Percentiles rank a stretch among this genome's conserved stretches.
phyloP scores from a whole-genome alignment of 2,888 invertebrate genomes.

The Dioctria rufipes region DNA sequence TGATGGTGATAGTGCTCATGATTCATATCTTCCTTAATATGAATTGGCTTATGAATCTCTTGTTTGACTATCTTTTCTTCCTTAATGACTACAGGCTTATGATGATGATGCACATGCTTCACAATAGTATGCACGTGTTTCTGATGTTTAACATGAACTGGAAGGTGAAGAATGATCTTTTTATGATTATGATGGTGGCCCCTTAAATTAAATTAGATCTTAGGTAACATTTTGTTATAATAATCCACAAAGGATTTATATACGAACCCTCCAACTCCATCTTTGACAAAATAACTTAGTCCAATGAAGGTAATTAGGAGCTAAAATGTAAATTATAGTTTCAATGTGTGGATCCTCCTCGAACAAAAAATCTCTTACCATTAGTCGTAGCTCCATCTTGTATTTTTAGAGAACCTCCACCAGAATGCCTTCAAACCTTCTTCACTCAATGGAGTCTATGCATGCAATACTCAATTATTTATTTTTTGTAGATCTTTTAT shows the following conservation, averaged over 20 bases:
- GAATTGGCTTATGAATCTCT: conserved; percentile 67
- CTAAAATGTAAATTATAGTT: conserved; percentile 19
- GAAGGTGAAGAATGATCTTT: conserved; percentile 70
- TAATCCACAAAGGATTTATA: background rate
- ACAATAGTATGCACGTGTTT: conserved; percentile 70
- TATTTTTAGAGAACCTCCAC: background rate
- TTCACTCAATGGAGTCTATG: conserved; percentile 32
- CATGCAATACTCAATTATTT: conserved; percentile 33
- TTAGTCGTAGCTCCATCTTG: conserved; percentile 43
- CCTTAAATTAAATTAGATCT: conserved; percentile 22
- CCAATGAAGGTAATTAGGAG: conserved; percentile 22
- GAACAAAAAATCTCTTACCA: conserved; percentile 8
- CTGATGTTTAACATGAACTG: conserved; percentile 69
- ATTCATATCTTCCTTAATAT: conserved; percentile 65
- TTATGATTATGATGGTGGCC: conserved; percentile 67
- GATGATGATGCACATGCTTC: conserved; percentile 71
- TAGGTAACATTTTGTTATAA: background rate
- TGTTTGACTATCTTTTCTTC: conserved; percentile 70
- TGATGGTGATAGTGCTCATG: conserved; percentile 70
- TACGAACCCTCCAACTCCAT: conserved; percentile 11
- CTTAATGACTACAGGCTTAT: conserved; percentile 70
- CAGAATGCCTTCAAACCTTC: background rate
- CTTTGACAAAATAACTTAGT: conserved; percentile 13
- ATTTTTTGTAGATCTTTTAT: conserved; percentile 48
- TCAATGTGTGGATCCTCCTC: background rate